Conservation (phyloP, 2,113 vertebrate genomes). For the Azemiops feae region DNA sequence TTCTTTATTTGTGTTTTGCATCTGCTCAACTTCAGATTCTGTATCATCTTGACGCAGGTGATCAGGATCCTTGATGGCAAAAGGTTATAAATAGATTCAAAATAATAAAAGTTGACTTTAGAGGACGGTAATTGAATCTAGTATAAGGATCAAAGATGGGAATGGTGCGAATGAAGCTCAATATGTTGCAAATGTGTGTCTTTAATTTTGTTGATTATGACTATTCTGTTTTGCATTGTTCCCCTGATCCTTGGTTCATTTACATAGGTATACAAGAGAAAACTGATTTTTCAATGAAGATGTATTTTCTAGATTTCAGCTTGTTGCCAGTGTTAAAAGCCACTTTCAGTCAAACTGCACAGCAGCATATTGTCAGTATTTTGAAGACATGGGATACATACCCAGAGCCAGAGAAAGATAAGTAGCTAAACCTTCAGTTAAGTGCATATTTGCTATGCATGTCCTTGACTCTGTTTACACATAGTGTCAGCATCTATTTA, state of each 20-base stretch:
- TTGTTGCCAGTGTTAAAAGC: not conserved
- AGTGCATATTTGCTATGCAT: not conserved
- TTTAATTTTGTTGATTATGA: not conserved
- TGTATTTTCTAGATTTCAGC: not conserved
- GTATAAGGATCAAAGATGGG: not conserved
- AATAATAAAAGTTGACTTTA: not conserved
- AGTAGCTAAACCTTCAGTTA: not conserved
- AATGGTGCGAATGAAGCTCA: not conserved
- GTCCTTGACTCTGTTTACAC: not conserved
- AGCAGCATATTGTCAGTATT: not conserved
- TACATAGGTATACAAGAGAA: not conserved
- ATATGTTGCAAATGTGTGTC: not conserved
- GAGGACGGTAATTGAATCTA: not conserved
- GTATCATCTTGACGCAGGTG: not conserved
- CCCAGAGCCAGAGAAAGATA: not conserved
- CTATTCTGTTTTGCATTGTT: not conserved
- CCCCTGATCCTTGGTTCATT: not conserved
- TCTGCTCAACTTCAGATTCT: not conserved
- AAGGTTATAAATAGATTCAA: not conserved
- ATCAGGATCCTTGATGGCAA: not conserved
- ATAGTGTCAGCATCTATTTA: not conserved
- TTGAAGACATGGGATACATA: not conserved
- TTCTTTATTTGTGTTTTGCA: not conserved
- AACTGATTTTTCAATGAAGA: not conserved
- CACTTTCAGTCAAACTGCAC: not conserved